Conservation (phyloP, 2,888 invertebrate genomes). For the Phragmatobia fuliginosa region DNA sequence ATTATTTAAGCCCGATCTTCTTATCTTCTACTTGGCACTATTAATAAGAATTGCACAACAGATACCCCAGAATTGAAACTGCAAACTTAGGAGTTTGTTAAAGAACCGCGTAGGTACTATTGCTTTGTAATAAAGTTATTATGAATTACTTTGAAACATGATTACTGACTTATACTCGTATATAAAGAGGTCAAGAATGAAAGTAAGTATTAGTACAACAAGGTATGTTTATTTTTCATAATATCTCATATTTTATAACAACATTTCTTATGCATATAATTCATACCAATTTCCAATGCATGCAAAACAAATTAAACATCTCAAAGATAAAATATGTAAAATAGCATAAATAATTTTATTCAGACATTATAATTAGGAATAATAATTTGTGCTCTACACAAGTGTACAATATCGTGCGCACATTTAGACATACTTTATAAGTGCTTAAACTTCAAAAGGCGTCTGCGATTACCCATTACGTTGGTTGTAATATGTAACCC, state of each 20-base stretch:
- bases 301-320: constrained; percentile 65
- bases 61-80: background rate
- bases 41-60: background rate
- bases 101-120: background rate
- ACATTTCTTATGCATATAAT: constrained; percentile 68
- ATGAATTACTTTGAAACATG: background rate
- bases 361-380: constrained; percentile 48
- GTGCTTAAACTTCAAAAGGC: constrained; percentile 47
- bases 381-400: constrained; percentile 59
- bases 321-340: constrained; percentile 49
- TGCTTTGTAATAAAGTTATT: background rate
- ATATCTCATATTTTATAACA: constrained; percentile 69
- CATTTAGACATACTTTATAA: constrained; percentile 41
- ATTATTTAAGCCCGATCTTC: background rate
- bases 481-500: constrained; percentile 33
- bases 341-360: constrained; percentile 50
- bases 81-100: background rate
- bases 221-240: constrained; percentile 70
- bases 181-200: constrained; percentile 23
- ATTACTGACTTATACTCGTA: background rate
- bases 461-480: constrained; percentile 27
- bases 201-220: constrained; percentile 51
- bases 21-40: background rate
- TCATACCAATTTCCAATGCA: constrained; percentile 63
- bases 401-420: constrained; percentile 49